Evolutionary conservation across 2,888 invertebrate species (phyloP), one percentile per base, ranked within the genome.

Genomic region (Cephus spinipes): DNA sequence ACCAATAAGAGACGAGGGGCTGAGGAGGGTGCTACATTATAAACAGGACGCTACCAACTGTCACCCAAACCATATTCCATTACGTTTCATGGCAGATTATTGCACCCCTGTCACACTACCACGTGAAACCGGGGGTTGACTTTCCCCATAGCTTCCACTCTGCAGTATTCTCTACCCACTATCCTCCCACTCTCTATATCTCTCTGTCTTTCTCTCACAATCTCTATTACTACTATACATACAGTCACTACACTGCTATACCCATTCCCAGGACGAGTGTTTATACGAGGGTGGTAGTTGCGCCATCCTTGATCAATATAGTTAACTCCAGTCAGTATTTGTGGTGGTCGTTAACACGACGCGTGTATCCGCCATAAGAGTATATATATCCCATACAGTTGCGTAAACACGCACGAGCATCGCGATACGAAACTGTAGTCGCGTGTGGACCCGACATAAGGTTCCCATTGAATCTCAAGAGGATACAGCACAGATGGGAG

Each of bases 281-380:
- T 86, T 85, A 84, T 81, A 79, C 82, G 85, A 82, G 83, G 82
- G 80, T 83, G 85, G 79, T 81, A 85, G 80, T 82, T 83, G 85
- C 83, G 83, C 82, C 80, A 76, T 78, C 80, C 81, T 85, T 86
- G 87, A 87, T 88, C 87, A 86, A 86, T 89, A 85, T 83, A 84
- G 86, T 85, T 85, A 85, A 87, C 84, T 78, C 73, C 84, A 83
- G 84, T 82, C 81, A 77, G 79, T 83, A 81, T 83, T 84, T 81
- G 83, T 75, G 80, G 80, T 81, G 83, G 80, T 79, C 82, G 82
- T 85, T 84, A 79, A 80, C 83, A 80, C 15, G 40, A 40, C 40
- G 40, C 15, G 40, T 40, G 40, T 32, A 71, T 71, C 32, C 71
- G 30, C 30, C 79, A 77, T 81, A 80, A 81, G 80, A 73, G 79